Evolutionary conservation across 2,888 invertebrate genomes (phyloP).

Genomic region (Scrobipalpa costella): DNA sequence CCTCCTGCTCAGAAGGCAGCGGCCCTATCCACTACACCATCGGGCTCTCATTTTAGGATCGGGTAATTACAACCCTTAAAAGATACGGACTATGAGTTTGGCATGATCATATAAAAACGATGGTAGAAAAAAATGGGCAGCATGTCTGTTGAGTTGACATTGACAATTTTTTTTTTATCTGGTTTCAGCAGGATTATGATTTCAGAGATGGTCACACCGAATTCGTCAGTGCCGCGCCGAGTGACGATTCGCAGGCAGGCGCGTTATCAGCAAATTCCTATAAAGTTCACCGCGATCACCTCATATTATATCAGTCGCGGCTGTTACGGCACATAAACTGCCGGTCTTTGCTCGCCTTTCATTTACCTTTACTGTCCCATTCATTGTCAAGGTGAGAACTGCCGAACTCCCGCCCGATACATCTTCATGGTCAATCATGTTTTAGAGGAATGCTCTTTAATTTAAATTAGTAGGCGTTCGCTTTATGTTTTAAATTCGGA

Average conservation of each 20-base stretch:
- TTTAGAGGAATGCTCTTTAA: conserved; percentile 40
- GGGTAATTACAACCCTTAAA: too few relatives aligned
- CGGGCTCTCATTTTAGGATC: too few relatives aligned
- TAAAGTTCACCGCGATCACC: conserved; percentile 35
- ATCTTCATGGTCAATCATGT: conserved; percentile 40
- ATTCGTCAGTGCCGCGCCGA: too few relatives aligned
- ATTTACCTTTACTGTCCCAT: conserved; percentile 31
- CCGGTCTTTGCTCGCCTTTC: conserved; percentile 27
- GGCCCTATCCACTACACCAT: too few relatives aligned
- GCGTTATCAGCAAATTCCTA: conserved; percentile 43
- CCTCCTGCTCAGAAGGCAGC: too few relatives aligned
- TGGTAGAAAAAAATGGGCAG: too few relatives aligned
- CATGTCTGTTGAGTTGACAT: too few relatives aligned
- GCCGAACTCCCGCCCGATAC: conserved; percentile 33
- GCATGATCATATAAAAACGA: too few relatives aligned
- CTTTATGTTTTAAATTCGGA: conserved; percentile 21
- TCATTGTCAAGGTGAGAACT: conserved; percentile 53
- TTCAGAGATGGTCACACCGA: too few relatives aligned
- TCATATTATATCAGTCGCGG: conserved; percentile 43
- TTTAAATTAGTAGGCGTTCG: conserved; percentile 49
- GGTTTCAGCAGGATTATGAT: too few relatives aligned
- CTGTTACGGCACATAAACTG: conserved; percentile 39
- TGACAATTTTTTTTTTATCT: too few relatives aligned
- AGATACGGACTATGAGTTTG: too few relatives aligned
- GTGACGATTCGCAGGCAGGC: conserved; percentile 33